Conservation (phyloP, 2,888 invertebrate species). For the Mythimna loreyi region DNA sequence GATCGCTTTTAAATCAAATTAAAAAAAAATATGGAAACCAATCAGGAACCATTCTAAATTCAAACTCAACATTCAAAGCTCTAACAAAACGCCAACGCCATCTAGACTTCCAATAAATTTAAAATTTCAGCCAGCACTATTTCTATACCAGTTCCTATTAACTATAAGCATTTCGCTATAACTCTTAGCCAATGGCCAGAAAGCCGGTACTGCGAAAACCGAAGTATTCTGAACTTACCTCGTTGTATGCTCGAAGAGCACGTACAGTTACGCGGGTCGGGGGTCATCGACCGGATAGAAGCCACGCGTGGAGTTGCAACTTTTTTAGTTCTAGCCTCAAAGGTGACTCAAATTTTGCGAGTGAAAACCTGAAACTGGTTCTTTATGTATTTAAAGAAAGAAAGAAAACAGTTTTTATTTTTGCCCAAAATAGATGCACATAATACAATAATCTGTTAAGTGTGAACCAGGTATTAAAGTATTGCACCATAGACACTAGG, state of each 20-base stretch:
- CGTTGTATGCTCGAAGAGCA: slow-evolving; percentile 59
- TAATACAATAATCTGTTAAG: too few relatives aligned
- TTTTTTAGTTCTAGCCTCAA: slow-evolving; percentile 42
- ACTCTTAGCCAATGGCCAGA: slow-evolving; percentile 44
- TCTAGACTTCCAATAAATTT: slow-evolving; percentile 9
- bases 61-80: neutral
- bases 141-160: slow-evolving; percentile 26
- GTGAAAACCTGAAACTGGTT: slow-evolving; percentile 27
- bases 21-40: neutral
- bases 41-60: slow-evolving; percentile 3
- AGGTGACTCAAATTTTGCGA: slow-evolving; percentile 43
- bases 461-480: too few relatives aligned
- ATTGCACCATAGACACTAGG: too few relatives aligned
- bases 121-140: slow-evolving; percentile 17
- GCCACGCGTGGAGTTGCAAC: slow-evolving; percentile 51
- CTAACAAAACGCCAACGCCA: slow-evolving; percentile 5
- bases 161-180: slow-evolving; percentile 42
- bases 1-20: too few relatives aligned
- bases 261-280: slow-evolving; percentile 77
- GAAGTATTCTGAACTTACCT: slow-evolving; percentile 61
- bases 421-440: too few relatives aligned
- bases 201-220: slow-evolving; percentile 64
- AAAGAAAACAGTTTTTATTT: too few relatives aligned
- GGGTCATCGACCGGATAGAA: slow-evolving; percentile 70
- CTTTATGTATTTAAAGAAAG: slow-evolving; percentile 9